Evolutionary conservation across 2,888 invertebrate species (phyloP), one percentile per base, ranked within the genome.

Genomic region (Branchellion lobata): DNA sequence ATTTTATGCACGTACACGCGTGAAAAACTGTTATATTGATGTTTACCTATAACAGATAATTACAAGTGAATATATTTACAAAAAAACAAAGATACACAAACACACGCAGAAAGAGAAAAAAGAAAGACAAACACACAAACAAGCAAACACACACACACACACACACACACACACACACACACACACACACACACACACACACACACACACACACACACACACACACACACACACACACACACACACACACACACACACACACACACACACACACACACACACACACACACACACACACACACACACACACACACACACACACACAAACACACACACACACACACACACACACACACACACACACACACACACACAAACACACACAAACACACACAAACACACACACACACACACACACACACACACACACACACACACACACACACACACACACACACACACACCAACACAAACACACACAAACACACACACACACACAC

Each of bases 281-380:
- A 65, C 69, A 65, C 47, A 34, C 36, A 80, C 33, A 69, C 29
- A 68, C n/a, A 78, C 36, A 68, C 31, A 47, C 47, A 80, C 31
- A 33, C 34, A 33, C 34, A 71, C 34, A 33, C 34, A 33, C 61
- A 73, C 61, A 34, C 47, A 40, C 34, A 79, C 40, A 40, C 40
- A 40, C 40, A 40, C 40, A 40, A 5, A 40, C 40, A 40, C 40
- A 40, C 40, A 40, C 40, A 40, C 40, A 40, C 40, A 40, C 40
- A 40, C 40, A 40, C 40, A 40, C 40, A 40, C 40, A 40, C 40
- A 40, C 40, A 40, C 40, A 40, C 40, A 40, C 40, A 40, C 40
- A 40, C 40, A 40, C 40, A 40, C 40, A 40, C 40, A 40, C 40
- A 40, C 40, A 40, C 40, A 40, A 5, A 40, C 40, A 40, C 40